phyloP scores from a whole-genome alignment of 2,888 invertebrate genomes.

The Diplolepis rosae region DNA sequence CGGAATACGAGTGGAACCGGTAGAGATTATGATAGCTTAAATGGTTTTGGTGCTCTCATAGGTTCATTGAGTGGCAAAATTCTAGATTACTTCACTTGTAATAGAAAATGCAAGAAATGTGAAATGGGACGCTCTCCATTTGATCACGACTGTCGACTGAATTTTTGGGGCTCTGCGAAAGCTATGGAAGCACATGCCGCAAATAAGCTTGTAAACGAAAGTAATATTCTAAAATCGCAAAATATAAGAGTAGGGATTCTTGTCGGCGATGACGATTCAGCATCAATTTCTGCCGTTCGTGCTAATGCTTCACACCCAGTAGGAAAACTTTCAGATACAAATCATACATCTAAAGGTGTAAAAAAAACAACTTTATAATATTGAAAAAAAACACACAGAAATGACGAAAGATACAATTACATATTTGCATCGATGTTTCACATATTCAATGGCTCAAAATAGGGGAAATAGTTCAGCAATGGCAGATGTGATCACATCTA shows the following conservation, averaged over 20 bases:
- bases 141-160: conserved; percentile 52
- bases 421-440: conserved; percentile 50
- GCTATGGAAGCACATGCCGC: conserved; percentile 53
- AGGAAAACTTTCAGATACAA: conserved; percentile 50
- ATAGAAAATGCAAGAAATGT: conserved; percentile 52
- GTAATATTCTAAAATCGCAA: conserved; percentile 41
- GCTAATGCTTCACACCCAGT: conserved; percentile 42
- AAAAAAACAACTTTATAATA: conserved; percentile 42
- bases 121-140: conserved; percentile 37
- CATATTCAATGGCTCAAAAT: background rate
- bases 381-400: conserved; percentile 31
- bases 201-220: conserved; percentile 45
- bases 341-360: conserved; percentile 48
- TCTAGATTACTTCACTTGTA: conserved; percentile 50
- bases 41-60: conserved; percentile 51
- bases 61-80: conserved; percentile 43
- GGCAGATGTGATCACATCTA: too few species aligned
- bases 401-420: conserved; percentile 39
- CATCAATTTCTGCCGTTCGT: conserved; percentile 49
- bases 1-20: conserved; percentile 53
- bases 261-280: conserved; percentile 53
- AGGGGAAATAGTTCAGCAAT: too few species aligned
- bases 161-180: conserved; percentile 55
- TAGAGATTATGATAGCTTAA: conserved; percentile 52
- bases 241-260: conserved; percentile 51